These are phyloP conservation scores for Saturnia japonica DNA, from an alignment of 2,888 invertebrate genomes.

Conservation along the genomic window DNA sequence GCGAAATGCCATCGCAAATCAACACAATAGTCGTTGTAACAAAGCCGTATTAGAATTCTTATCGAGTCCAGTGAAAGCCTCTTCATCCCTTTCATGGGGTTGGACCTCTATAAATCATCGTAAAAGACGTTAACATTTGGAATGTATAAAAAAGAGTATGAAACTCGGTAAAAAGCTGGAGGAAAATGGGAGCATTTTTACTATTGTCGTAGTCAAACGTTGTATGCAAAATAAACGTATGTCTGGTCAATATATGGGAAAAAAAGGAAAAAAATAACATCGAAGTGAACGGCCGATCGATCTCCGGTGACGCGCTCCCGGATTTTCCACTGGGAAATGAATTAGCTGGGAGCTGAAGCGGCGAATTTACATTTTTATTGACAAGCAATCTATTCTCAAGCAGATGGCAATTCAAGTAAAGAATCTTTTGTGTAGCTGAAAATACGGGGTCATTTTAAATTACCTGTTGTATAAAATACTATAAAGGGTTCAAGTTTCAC, in stretches of 20 bases:
- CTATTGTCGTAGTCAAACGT: constrained; percentile 50
- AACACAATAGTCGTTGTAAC: constrained; percentile 49
- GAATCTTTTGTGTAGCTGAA: constrained; percentile 57
- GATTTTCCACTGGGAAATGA: constrained; percentile 81
- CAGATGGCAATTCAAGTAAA: constrained; percentile 68
- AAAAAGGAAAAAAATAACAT: constrained; percentile 64
- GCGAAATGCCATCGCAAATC: constrained; percentile 20
- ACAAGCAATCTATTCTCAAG: constrained; percentile 78
- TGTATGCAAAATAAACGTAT: constrained; percentile 62
- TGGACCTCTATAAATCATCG: constrained; percentile 71
- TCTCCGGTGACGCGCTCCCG: constrained; percentile 76
- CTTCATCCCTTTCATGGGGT: constrained; percentile 67
- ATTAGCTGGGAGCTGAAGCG: constrained; percentile 78
- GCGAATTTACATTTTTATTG: constrained; percentile 81
- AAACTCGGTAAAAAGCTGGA: constrained; percentile 44
- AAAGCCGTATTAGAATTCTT: constrained; percentile 70
- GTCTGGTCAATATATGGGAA: constrained; percentile 69
- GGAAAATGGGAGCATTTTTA: constrained; percentile 37
- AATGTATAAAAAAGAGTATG: constrained; percentile 53
- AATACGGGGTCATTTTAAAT: constrained; percentile 31
- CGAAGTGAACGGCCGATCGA: constrained; percentile 77
- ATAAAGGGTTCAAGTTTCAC: neutral
- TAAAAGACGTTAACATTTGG: constrained; percentile 66
- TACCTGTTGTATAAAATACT: constrained; percentile 10
- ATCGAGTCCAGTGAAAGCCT: constrained; percentile 63